Conservation (phyloP, 2,797 vertebrate genomes). For the Triplophysa yarkandensis region DNA sequence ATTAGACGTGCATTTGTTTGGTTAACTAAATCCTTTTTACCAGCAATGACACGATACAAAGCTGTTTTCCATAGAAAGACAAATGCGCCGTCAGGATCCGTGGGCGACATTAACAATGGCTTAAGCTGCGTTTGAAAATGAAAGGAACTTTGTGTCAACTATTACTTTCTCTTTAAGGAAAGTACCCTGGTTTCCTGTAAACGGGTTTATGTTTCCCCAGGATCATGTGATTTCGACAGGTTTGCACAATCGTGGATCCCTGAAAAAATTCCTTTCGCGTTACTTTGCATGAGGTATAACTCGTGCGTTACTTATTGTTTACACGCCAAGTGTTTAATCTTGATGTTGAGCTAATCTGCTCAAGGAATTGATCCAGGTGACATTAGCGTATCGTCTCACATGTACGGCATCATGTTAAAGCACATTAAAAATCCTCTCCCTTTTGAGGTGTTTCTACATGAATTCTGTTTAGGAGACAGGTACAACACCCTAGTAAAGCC, state of each 20-base stretch:
- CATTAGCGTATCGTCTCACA: slow-evolving; percentile 21
- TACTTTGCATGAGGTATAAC: slow-evolving; percentile 4
- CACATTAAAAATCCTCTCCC: slow-evolving; percentile 1
- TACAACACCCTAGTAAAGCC: neutral
- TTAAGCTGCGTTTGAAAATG: neutral
- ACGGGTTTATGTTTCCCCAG: neutral
- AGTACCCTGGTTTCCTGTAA: slow-evolving; percentile 32
- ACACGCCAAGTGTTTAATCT: neutral
- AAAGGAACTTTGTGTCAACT: slow-evolving; percentile 2
- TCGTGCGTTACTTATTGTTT: slow-evolving; percentile 10
- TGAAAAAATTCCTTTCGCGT: neutral
- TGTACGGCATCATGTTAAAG: neutral
- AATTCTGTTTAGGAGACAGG: neutral
- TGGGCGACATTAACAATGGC: neutral
- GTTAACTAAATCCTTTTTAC: slow-evolving; percentile 11
- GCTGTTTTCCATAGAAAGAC: neutral
- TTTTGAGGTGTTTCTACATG: slow-evolving; percentile 15
- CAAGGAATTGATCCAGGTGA: slow-evolving; percentile 23
- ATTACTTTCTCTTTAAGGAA: slow-evolving; percentile 23
- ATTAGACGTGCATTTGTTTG: slow-evolving; percentile 1
- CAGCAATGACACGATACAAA: neutral
- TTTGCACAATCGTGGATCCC: neutral
- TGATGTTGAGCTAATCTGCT: neutral
- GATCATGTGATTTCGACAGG: slow-evolving; percentile 6
- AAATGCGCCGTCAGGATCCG: neutral